Evolutionary conservation across 2,113 vertebrate species (phyloP), one percentile per base, ranked within the genome.

Genomic region (Seriola dumerili): DNA sequence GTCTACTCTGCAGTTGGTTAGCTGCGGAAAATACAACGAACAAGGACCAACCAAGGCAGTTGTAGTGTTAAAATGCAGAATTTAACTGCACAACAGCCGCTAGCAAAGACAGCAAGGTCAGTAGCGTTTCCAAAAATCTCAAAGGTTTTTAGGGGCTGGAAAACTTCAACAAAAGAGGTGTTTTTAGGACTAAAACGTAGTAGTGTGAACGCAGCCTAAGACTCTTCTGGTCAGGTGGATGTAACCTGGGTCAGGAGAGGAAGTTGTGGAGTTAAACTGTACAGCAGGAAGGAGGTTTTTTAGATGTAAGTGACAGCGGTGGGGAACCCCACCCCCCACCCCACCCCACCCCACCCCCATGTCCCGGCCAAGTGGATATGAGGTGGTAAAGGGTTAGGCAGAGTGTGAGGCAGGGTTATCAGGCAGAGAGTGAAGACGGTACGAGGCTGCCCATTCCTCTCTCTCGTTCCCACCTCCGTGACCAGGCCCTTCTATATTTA

Each of bases 401-500:
- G 73, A 50, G 83, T 80, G 83, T 32, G 63, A 76, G 52, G 70
- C 23, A 36, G 66, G 40, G 75, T 85, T 75, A 80, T 84, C 40
- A 0, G 52, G n/a, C 14, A 4, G 10, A 16, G 34, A 80, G 66
- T 2, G 59, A 44, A 82, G 86, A 65, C 32, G 85, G 68, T 71
- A 74, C 78, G 9, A 70, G 76, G 78, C 83, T 89, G 85, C 78
- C 90, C 89, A 89, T 91, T 81, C 72, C 88, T 73, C 40, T 8
- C 82, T 74, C 78, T 62, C 61, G 23, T 85, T 86, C 80, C 90
- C 83, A 88, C 88, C 88, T 88, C 76, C 46, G 6, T 59, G 2
- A 34, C 64, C 50, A 16, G 54, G 72, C 85, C 63, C 78, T 16
- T 85, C 91, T 93, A 94, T 90, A 93, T 92, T 94, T 94, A 93